These are phyloP conservation scores for Drosophila birchii DNA, from an alignment of 2,888 invertebrate genomes.

Conservation along the genomic window DNA sequence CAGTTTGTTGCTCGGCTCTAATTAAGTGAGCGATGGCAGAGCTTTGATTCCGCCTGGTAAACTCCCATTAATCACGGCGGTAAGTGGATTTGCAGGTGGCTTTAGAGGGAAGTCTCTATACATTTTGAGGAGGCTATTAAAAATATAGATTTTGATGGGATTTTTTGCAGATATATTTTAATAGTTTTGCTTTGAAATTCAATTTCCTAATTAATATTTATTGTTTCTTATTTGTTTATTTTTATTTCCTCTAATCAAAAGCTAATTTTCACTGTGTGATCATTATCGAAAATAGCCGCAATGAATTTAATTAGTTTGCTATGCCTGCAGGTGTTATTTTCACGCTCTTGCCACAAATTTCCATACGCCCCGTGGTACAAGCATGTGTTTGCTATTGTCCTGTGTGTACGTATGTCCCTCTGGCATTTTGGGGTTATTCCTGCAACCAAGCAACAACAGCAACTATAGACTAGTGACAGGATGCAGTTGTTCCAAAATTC, in stretches of 20 bases:
- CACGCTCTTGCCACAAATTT: slow-evolving; percentile 46
- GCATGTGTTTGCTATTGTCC: slow-evolving; percentile 2
- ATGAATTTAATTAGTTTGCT: slow-evolving; percentile 52
- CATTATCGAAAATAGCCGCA: slow-evolving; percentile 1
- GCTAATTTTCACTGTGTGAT: slow-evolving; percentile 5
- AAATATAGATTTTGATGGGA: neutral
- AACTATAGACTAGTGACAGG: slow-evolving; percentile 7
- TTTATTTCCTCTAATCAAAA: neutral
- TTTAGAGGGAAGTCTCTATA: neutral
- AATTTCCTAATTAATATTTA: neutral
- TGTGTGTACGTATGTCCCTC: slow-evolving; percentile 12
- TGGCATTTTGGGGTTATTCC: slow-evolving; percentile 24
- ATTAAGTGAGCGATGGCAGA: slow-evolving; percentile 8
- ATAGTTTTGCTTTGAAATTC: neutral
- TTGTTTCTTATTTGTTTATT: neutral
- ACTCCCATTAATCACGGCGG: neutral
- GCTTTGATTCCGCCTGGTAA: slow-evolving; percentile 1
- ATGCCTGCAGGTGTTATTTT: slow-evolving; percentile 67
- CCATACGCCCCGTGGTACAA: slow-evolving; percentile 13
- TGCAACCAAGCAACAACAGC: neutral
- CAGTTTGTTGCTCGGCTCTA: neutral
- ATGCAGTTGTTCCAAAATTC: slow-evolving; percentile 45
- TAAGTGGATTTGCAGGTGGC: neutral
- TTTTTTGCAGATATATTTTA: neutral
- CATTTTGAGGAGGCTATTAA: neutral